Evolutionary conservation across 2,888 invertebrate genomes (phyloP).

Genomic region (Morinoia aosen): DNA sequence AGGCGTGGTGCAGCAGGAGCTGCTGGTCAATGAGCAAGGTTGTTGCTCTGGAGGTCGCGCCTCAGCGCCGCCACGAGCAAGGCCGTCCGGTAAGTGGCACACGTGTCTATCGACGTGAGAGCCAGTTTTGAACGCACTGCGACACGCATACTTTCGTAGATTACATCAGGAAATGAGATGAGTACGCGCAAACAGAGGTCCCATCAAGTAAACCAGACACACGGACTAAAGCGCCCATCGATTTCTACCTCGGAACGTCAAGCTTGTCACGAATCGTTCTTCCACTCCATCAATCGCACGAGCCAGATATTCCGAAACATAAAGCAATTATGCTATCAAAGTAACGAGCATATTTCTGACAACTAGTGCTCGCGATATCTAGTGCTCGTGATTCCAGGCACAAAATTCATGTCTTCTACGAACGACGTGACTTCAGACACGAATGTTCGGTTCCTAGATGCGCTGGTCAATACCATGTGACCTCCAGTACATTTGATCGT

Average conservation of each 20-base stretch:
- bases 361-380: no score
- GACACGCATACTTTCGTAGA: neutral
- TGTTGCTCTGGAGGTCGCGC: neutral
- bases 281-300: neutral
- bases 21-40: neutral
- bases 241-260: no score
- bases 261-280: neutral
- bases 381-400: no score
- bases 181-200: neutral
- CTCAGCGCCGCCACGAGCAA: neutral
- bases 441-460: neutral
- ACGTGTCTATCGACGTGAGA: neutral
- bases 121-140: neutral
- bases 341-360: no score
- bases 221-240: neutral
- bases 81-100: neutral
- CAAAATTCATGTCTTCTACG: neutral
- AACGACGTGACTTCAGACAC: neutral
- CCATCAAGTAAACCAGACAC: neutral
- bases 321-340: neutral
- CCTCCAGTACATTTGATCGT: neutral
- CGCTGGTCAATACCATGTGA: neutral
- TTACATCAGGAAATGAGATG: neutral
- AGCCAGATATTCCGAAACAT: neutral
- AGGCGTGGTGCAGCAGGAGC: neutral